Conservation (phyloP, 2,113 vertebrate genomes). For the Poecile atricapillus region DNA sequence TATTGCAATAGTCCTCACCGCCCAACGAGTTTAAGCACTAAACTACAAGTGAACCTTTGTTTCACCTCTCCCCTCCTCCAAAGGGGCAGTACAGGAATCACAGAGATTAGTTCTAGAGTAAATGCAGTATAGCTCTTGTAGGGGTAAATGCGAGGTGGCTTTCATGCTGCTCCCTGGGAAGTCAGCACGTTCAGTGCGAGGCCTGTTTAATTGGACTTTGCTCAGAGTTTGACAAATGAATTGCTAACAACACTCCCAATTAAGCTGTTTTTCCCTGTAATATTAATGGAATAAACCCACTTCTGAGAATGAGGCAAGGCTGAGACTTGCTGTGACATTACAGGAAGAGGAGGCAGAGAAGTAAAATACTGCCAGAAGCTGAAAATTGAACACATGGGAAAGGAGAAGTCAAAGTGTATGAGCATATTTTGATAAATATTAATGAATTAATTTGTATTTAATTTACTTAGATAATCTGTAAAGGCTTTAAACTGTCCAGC, state of each 20-base stretch:
- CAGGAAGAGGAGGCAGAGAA: slow-evolving; percentile 17
- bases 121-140: neutral
- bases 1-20: neutral
- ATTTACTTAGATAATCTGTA: slow-evolving; percentile 5
- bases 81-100: neutral
- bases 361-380: slow-evolving; percentile 33
- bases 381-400: slow-evolving; percentile 51
- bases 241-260: slow-evolving; percentile 15
- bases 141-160: neutral
- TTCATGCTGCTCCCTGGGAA: neutral
- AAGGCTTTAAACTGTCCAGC: slow-evolving; percentile 12
- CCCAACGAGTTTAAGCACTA: neutral
- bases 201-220: slow-evolving; percentile 46
- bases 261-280: slow-evolving; percentile 42
- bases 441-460: slow-evolving; percentile 53
- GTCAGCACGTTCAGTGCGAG: neutral
- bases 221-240: slow-evolving; percentile 29
- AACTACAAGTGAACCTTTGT: neutral
- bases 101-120: neutral
- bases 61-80: neutral
- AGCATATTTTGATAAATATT: slow-evolving; percentile 61
- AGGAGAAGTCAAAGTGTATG: slow-evolving; percentile 49
- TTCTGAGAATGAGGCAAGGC: slow-evolving; percentile 39
- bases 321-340: slow-evolving; percentile 44
- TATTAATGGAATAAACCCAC: slow-evolving; percentile 34